phyloP scores from a whole-genome alignment of 2,797 vertebrate genomes.

The Macrochelys suwanniensis region DNA sequence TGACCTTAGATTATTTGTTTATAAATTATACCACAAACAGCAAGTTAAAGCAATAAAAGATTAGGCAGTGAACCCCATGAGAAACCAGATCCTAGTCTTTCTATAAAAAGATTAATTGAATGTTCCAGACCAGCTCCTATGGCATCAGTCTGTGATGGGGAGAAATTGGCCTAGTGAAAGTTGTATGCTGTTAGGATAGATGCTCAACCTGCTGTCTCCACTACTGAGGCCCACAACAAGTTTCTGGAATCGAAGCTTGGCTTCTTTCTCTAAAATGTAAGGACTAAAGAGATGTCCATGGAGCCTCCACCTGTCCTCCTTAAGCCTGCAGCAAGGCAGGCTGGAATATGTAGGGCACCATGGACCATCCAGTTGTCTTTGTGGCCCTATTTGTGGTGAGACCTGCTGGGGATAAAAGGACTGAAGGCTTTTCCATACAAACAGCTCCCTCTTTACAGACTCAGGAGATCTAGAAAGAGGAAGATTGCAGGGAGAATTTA shows the following conservation, averaged over 20 bases:
- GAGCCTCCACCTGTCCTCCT: not conserved
- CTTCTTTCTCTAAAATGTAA: not conserved
- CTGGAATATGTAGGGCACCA: rapidly evolving
- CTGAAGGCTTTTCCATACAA: not conserved
- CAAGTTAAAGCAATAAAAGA: not conserved
- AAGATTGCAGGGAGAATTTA: not conserved
- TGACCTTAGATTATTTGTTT: not conserved
- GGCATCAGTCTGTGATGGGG: not conserved
- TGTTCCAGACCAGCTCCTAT: not conserved
- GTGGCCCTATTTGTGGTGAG: not conserved
- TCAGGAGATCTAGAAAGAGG: not conserved
- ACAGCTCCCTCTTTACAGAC: not conserved
- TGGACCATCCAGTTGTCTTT: not conserved
- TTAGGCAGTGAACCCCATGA: not conserved
- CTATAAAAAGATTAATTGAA: not conserved
- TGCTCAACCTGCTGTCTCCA: not conserved
- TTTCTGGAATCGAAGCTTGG: not conserved
- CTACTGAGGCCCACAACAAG: not conserved
- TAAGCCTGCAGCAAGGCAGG: not conserved
- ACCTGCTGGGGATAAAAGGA: not conserved
- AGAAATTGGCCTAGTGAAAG: not conserved
- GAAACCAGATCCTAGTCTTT: not conserved
- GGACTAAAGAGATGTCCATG: not conserved
- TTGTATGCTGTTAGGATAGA: not conserved
- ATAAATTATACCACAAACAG: not conserved